These are phyloP conservation scores for Peromyscus leucopus DNA, from an alignment of 2,113 vertebrate genomes.

Conservation along the genomic window DNA sequence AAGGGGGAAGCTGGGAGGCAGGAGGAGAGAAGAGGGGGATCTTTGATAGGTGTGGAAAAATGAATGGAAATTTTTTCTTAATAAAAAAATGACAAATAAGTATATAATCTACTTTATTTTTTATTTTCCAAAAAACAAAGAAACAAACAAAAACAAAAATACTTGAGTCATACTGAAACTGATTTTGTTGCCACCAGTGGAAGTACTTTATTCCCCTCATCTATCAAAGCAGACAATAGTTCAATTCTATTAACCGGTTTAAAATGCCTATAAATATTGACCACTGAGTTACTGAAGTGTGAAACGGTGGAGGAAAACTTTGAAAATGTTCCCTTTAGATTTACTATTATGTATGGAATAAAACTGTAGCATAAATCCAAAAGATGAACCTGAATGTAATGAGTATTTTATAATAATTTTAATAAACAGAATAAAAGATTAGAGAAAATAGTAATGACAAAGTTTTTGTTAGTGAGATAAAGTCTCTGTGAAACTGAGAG, in stretches of 20 bases:
- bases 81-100: not conserved
- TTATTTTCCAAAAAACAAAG: not conserved
- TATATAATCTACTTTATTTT: not conserved
- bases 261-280: conserved; percentile 48
- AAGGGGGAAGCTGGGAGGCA: too few relatives aligned
- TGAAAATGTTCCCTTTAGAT: not conserved
- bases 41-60: too few relatives aligned
- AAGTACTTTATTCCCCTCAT: not conserved
- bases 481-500: not conserved
- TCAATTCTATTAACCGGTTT: conserved; percentile 16
- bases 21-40: too few relatives aligned
- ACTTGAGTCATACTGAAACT: not conserved
- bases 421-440: not conserved
- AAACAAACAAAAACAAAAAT: not conserved
- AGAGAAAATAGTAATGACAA: not conserved
- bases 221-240: not conserved
- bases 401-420: not conserved
- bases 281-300: conserved; percentile 17
- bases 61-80: too few relatives aligned
- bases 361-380: conserved; percentile 21
- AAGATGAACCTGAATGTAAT: not conserved
- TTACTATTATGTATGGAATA: not conserved
- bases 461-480: not conserved
- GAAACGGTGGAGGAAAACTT: not conserved
- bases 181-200: not conserved